Conservation (phyloP, 2,113 vertebrate species). For the Cavia aperea region DNA sequence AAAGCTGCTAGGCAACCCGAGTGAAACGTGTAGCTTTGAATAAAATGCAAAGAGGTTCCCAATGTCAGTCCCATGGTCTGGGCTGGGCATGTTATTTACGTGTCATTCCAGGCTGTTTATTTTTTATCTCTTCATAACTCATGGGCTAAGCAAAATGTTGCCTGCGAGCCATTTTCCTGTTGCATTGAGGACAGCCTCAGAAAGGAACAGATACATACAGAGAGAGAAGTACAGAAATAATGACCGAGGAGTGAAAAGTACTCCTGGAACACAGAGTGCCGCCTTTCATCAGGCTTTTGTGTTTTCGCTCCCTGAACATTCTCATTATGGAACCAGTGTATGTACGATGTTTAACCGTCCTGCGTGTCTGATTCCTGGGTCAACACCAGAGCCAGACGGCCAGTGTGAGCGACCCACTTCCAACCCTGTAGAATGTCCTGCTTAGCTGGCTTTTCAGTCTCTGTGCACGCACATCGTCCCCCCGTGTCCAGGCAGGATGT, state of each 20-base stretch:
- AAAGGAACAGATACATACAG: neutral
- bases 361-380: neutral
- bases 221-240: neutral
- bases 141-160: conserved; percentile 32
- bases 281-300: neutral
- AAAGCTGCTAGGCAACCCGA: conserved; percentile 3
- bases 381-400: neutral
- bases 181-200: neutral
- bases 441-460: neutral
- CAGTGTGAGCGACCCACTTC: neutral
- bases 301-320: neutral
- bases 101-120: conserved; percentile 11
- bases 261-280: neutral
- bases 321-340: neutral
- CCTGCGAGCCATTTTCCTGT: neutral
- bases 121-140: conserved; percentile 36
- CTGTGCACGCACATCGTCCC: neutral
- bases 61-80: neutral
- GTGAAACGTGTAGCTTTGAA: conserved; percentile 48
- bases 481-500: neutral
- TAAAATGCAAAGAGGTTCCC: conserved; percentile 47
- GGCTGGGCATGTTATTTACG: conserved; percentile 56
- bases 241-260: neutral
- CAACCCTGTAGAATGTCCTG: rapidly evolving
- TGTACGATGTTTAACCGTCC: neutral